phyloP scores from a whole-genome alignment of 2,797 vertebrate species.

The Tokudaia tokunoshimensis region DNA sequence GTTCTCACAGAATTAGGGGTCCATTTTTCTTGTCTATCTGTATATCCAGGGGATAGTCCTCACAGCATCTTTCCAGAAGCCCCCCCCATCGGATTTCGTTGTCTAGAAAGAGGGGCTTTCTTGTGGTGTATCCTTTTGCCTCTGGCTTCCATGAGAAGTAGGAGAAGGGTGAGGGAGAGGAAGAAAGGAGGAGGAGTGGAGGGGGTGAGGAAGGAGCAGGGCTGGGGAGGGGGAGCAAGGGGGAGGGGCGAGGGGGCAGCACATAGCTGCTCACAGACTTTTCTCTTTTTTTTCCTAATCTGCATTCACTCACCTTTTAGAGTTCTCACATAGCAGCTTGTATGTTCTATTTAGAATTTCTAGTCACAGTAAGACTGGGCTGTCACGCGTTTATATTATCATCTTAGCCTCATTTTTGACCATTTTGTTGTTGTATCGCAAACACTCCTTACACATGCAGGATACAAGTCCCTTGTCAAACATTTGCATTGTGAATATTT shows the following conservation, averaged over 20 bases:
- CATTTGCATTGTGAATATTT: background rate
- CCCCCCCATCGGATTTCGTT: background rate
- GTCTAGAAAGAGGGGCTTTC: background rate
- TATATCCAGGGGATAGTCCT: background rate
- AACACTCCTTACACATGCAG: background rate
- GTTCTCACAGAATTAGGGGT: background rate
- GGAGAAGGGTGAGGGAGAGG: background rate
- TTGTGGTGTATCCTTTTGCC: background rate
- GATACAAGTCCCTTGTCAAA: background rate
- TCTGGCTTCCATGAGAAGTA: background rate
- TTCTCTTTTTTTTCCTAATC: background rate
- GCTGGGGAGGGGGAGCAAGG: no score
- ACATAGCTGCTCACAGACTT: background rate
- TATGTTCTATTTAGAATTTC: background rate
- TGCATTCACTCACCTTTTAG: background rate
- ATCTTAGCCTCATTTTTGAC: background rate
- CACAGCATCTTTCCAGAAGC: background rate
- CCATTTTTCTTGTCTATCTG: background rate
- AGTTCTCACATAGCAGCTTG: background rate
- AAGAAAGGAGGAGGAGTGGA: no score
- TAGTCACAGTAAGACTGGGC: background rate
- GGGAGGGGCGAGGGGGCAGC: rapidly evolving
- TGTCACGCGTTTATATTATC: background rate
- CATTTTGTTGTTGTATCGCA: background rate
- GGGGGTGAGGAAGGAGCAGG: no score